These are phyloP conservation scores for Ophioderma brevispina DNA, from an alignment of 35 echinoderm and acorn worm species.

Conservation along the genomic window DNA sequence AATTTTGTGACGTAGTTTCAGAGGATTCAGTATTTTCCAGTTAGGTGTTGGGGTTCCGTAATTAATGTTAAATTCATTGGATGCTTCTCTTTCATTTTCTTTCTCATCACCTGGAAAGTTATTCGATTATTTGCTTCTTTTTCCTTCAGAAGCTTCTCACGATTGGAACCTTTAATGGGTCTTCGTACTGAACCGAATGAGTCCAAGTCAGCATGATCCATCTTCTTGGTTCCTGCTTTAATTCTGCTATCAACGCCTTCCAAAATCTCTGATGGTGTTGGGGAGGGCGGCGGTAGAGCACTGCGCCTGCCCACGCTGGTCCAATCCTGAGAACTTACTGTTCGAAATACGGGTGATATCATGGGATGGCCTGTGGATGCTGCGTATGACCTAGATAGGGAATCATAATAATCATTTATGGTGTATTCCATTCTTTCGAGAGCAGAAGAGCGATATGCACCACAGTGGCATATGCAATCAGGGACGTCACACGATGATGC, in stretches of 20 bases:
- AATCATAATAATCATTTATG: slow-evolving; percentile 22
- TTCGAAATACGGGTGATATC: slow-evolving; percentile 70
- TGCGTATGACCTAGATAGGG: slow-evolving; percentile 54
- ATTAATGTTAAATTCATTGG: slow-evolving; percentile 90
- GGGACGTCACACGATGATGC: neutral
- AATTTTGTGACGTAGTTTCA: slow-evolving; percentile 91
- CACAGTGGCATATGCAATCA: neutral
- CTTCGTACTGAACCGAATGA: slow-evolving; percentile 80
- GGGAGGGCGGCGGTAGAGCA: slow-evolving; percentile 65
- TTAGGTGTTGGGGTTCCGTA: slow-evolving; percentile 95
- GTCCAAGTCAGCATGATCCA: slow-evolving; percentile 60
- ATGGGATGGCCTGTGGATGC: slow-evolving; percentile 40
- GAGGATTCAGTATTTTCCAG: slow-evolving; percentile 98
- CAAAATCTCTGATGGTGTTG: slow-evolving; percentile 89
- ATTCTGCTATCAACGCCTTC: slow-evolving; percentile 40
- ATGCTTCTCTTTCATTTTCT: slow-evolving; percentile 78
- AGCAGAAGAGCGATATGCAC: slow-evolving; percentile 15
- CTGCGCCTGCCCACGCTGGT: slow-evolving; percentile 32
- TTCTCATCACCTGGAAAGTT: slow-evolving; percentile 85
- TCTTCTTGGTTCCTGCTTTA: neutral
- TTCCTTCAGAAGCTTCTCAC: slow-evolving; percentile 85
- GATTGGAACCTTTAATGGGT: slow-evolving; percentile 90
- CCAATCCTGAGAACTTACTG: slow-evolving; percentile 1
- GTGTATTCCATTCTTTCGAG: slow-evolving; percentile 84
- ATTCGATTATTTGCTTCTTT: slow-evolving; percentile 82